Conservation (phyloP, 2,113 vertebrate species). For the Pollimyrus isidori region DNA sequence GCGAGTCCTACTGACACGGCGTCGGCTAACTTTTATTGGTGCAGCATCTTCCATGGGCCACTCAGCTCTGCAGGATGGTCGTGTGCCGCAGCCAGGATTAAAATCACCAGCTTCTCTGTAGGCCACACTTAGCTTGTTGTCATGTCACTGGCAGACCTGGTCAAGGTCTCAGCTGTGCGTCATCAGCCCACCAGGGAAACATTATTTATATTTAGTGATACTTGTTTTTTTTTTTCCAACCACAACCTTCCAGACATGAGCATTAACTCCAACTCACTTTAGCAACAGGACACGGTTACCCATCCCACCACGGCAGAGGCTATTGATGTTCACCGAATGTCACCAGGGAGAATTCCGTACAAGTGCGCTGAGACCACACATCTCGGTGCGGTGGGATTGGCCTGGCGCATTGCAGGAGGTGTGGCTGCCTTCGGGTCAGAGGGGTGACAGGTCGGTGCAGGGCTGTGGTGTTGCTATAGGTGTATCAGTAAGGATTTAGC, state of each 20-base stretch:
- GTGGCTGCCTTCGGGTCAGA: background rate
- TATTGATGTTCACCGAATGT: background rate
- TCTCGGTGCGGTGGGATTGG: background rate
- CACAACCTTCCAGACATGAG: background rate
- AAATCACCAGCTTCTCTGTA: background rate
- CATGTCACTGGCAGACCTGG: background rate
- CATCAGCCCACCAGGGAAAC: background rate
- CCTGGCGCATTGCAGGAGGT: background rate
- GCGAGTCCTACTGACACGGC: background rate
- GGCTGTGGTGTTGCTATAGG: background rate
- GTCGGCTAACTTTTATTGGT: background rate
- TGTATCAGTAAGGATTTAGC: slow-evolving; percentile 50
- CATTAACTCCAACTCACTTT: background rate
- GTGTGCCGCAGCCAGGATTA: background rate
- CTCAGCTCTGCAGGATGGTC: background rate
- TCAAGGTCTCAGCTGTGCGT: background rate
- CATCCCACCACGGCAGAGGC: background rate
- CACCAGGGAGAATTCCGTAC: background rate
- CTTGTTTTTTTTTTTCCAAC: background rate
- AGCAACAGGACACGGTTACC: background rate
- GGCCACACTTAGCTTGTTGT: background rate
- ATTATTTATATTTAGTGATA: background rate
- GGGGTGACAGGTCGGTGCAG: background rate
- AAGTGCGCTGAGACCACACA: background rate
- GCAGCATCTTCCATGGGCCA: background rate